These are phyloP conservation scores for Pyrgus malvae DNA, from an alignment of 2,888 invertebrate species.

Conservation along the genomic window DNA sequence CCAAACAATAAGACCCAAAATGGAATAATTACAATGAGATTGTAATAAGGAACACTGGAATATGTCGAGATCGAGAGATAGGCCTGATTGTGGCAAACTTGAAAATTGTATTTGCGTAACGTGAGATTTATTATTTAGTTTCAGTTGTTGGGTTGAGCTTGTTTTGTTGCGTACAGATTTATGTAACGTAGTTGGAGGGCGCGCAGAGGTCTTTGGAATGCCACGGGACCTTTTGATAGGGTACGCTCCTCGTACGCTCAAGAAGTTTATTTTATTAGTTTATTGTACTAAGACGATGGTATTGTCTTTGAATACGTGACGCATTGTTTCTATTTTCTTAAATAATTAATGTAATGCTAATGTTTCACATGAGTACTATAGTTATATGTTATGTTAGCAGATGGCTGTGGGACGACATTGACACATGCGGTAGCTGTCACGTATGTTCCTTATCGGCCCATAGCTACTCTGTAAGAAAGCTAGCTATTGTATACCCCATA, in stretches of 20 bases:
- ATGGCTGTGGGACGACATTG: too few species aligned
- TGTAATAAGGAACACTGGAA: slow-evolving; percentile 53
- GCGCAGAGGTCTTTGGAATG: slow-evolving; percentile 4
- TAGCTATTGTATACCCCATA: too few species aligned
- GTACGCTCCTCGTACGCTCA: neutral
- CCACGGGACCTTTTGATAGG: neutral
- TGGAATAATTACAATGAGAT: slow-evolving; percentile 26
- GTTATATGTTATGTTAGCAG: too few species aligned
- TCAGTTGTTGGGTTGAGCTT: slow-evolving; percentile 23
- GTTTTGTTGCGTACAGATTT: slow-evolving; percentile 21
- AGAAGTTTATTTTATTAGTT: neutral
- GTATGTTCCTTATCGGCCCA: too few species aligned
- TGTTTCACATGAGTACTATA: too few species aligned
- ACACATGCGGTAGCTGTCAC: too few species aligned
- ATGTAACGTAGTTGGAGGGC: neutral
- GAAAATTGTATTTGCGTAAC: slow-evolving; percentile 57
- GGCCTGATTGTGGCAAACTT: slow-evolving; percentile 59
- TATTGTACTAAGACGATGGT: neutral
- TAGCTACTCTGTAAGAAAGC: too few species aligned
- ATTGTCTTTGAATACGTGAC: neutral
- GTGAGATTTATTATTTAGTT: slow-evolving; percentile 53
- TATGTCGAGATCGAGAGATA: slow-evolving; percentile 60
- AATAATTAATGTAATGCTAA: too few species aligned
- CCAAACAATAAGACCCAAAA: slow-evolving; percentile 25
- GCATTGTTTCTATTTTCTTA: too few species aligned